phyloP scores from a whole-genome alignment of 2,797 vertebrate genomes.

The Microtus californicus region DNA sequence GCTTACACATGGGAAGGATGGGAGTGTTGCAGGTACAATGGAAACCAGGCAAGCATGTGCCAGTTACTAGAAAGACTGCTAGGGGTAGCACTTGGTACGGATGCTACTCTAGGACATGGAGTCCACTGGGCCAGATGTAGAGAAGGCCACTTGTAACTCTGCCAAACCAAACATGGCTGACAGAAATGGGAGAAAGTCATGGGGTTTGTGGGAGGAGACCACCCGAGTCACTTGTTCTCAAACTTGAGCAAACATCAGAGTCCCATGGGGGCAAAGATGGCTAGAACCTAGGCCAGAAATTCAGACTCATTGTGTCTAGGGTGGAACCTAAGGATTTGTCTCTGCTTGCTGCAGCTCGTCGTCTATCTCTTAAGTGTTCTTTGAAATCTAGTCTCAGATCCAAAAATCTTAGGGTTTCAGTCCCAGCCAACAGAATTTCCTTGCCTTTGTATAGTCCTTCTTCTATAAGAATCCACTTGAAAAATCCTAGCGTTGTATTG shows the following conservation, averaged over 20 bases:
- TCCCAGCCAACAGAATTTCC: neutral
- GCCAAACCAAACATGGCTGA: neutral
- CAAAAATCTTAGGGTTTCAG: slow-evolving; percentile 4
- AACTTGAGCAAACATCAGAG: neutral
- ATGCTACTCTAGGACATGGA: neutral
- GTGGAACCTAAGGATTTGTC: neutral
- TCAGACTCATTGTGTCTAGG: slow-evolving; percentile 33
- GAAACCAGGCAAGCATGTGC: neutral
- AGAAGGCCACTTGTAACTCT: neutral
- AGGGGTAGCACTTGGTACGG: neutral
- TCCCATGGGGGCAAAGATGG: neutral
- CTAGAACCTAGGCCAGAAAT: neutral
- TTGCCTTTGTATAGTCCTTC: slow-evolving; percentile 47
- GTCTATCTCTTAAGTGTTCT: neutral
- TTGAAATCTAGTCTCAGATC: slow-evolving; percentile 35
- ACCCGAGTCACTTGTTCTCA: slow-evolving; percentile 19
- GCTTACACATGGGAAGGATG: too few species aligned
- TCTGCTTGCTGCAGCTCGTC: neutral
- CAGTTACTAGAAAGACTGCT: slow-evolving; percentile 4
- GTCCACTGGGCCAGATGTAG: neutral
- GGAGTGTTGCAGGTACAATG: too few species aligned
- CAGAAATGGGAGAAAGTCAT: neutral
- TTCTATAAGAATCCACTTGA: slow-evolving; percentile 23
- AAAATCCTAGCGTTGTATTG: slow-evolving; percentile 12
- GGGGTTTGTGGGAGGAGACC: neutral